These are phyloP conservation scores for Thymelicus acteon DNA, from an alignment of 2,888 invertebrate species.

Conservation along the genomic window DNA sequence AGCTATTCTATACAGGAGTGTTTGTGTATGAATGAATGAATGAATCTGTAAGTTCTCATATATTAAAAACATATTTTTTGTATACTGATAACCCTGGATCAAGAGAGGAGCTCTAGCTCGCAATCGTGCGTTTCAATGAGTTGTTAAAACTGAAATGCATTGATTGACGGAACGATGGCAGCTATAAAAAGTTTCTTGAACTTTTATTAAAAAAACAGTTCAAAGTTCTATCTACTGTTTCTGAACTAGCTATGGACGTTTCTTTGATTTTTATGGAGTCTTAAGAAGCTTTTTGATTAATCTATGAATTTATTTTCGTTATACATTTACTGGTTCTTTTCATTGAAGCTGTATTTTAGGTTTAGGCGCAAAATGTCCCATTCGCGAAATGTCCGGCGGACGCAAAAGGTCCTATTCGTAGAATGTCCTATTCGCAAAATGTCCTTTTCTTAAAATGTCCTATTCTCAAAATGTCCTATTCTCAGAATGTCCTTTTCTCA, in stretches of 20 bases:
- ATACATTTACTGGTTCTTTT: neutral
- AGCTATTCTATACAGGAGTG: too few species aligned
- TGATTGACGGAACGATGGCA: constrained; percentile 66
- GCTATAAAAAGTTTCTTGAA: constrained; percentile 67
- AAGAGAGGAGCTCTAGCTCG: constrained; percentile 26
- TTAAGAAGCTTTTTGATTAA: neutral
- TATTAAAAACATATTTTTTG: too few species aligned
- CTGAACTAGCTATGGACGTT: neutral
- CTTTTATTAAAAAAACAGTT: constrained; percentile 51
- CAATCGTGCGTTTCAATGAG: constrained; percentile 56
- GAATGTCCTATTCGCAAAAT: too few species aligned
- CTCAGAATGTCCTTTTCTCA: too few species aligned
- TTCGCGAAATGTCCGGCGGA: too few species aligned
- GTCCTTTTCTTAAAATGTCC: too few species aligned
- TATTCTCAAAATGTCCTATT: too few species aligned
- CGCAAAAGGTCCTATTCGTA: too few species aligned
- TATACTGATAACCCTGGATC: constrained; percentile 6
- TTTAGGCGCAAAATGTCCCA: too few species aligned
- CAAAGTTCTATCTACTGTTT: constrained; percentile 17
- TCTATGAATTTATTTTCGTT: neutral
- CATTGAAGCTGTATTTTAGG: neutral
- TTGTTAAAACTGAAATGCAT: constrained; percentile 63
- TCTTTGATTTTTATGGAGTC: constrained; percentile 16
- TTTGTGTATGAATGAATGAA: too few species aligned
- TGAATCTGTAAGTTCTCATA: too few species aligned